Evolutionary conservation across 2,797 vertebrate genomes (phyloP).

Genomic region (Meda fulgida): DNA sequence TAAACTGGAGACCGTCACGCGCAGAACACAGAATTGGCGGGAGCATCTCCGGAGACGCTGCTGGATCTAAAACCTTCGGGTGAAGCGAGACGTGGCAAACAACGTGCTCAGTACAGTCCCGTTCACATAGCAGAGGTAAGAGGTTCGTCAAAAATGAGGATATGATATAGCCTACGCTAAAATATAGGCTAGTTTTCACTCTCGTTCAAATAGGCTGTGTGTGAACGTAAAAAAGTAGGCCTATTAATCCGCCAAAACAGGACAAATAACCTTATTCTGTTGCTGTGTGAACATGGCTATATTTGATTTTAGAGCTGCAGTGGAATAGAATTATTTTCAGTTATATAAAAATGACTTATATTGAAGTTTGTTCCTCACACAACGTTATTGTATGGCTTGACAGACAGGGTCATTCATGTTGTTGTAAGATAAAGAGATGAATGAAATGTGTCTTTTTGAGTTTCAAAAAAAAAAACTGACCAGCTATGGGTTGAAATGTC

Average conservation of each 20-base stretch:
- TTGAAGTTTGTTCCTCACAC: background rate
- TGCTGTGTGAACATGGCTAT: background rate
- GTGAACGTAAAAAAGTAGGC: background rate
- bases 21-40: background rate
- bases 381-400: background rate
- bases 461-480: background rate
- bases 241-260: background rate
- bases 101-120: background rate
- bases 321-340: background rate
- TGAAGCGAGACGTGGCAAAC: background rate
- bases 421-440: background rate
- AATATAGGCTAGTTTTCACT: background rate
- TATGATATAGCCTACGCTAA: background rate
- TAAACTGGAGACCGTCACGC: background rate
- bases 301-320: background rate
- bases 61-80: no score
- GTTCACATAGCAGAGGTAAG: background rate
- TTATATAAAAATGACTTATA: background rate
- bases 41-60: background rate
- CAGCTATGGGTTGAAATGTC: background rate
- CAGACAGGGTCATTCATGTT: background rate
- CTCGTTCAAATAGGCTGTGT: background rate
- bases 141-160: background rate
- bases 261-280: background rate
- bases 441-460: background rate